A percentile compares a stretch with the other conserved stretches of the same genome.
These are phyloP conservation scores for Ceyx margarethae DNA, from an alignment of 2,113 vertebrate species.

Conservation along the genomic window DNA sequence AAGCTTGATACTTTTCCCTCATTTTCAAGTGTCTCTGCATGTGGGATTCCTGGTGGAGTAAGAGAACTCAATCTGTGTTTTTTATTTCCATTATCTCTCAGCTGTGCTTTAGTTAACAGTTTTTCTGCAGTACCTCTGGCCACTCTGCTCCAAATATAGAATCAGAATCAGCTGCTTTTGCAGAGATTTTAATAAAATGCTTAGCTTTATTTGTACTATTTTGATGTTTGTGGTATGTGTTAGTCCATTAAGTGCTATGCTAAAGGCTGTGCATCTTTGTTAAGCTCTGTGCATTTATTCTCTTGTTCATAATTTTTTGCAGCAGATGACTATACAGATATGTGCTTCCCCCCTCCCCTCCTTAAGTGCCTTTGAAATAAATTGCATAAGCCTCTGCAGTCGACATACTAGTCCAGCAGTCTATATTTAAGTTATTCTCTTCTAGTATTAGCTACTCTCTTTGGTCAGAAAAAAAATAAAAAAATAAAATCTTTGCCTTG, in stretches of 20 bases:
- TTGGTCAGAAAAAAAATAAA: not conserved
- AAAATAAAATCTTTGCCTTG: not conserved
- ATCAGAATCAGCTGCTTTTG: conserved; percentile 12
- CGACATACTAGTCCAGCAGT: not conserved
- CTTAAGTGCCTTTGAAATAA: conserved; percentile 30
- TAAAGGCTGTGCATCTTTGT: conserved; percentile 17
- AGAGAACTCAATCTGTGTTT: not conserved
- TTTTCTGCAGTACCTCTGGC: conserved; percentile 35
- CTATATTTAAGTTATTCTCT: not conserved
- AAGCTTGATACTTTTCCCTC: not conserved
- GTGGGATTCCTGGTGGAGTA: not conserved
- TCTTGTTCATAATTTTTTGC: conserved; percentile 9
- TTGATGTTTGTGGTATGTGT: not conserved
- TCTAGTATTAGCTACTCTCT: not conserved
- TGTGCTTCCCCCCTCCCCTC: not conserved
- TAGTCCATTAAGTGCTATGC: not conserved
- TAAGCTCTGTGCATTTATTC: conserved; percentile 14
- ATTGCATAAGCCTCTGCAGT: conserved; percentile 14
- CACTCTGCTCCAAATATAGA: not conserved
- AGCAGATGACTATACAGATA: not conserved
- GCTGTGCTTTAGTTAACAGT: conserved; percentile 12
- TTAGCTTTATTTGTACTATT: not conserved
- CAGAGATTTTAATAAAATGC: not conserved
- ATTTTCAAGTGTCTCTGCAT: not conserved
- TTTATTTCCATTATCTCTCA: conserved; percentile 1